Base-by-base conservation (phyloP, 2,888 invertebrate genomes). In the Trachelus troglodyta region DNA sequence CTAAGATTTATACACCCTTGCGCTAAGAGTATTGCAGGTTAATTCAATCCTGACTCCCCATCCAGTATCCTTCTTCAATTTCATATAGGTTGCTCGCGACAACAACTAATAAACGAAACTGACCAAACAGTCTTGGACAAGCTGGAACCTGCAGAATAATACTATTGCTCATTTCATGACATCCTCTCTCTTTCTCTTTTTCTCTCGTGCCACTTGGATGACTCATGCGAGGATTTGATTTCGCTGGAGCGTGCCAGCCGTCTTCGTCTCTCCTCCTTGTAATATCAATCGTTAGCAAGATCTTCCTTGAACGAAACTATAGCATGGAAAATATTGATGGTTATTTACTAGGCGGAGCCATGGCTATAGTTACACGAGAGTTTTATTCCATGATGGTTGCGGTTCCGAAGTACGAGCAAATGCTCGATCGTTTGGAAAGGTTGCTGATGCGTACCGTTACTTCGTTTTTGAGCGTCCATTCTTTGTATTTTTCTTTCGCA, bases 341-440 rank as follows among this genome's bases (percentile, higher is more conserved):
- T 56, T 56, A 56, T 56, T 23, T 23, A 23, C 56, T 56, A 56
- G 56, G 56, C 23, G 56, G 56, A 56, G 56, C 9, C 23, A 9
- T 2, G 56, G 56, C 56, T 56, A 23, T 9, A 56, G 23, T 56
- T 56, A 9, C 56, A 9, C 56, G 9, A 23, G 15, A 40, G 56
- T 56, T 56, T 15, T 23, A 23, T 56, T 56, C 56, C 56, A 56
- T 9, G 56, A 56, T 56, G 56, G 56, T 56, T 9, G 9, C 56
- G 56, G 71, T 71, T 71, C 71, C 71, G 33, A 71, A 23, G 34
- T 71, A 12, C 71, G 71, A 35, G 73, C n/a, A 40, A 71, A 73
- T 56, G 73, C 40, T 76, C 73, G 73, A 34, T 76, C 73, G 35
- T 73, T 73, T 35, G 76, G 71, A 76, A 76, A 69, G 71, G 31